phyloP scores from a whole-genome alignment of 2,888 invertebrate species.

The Escarpia spicata region DNA sequence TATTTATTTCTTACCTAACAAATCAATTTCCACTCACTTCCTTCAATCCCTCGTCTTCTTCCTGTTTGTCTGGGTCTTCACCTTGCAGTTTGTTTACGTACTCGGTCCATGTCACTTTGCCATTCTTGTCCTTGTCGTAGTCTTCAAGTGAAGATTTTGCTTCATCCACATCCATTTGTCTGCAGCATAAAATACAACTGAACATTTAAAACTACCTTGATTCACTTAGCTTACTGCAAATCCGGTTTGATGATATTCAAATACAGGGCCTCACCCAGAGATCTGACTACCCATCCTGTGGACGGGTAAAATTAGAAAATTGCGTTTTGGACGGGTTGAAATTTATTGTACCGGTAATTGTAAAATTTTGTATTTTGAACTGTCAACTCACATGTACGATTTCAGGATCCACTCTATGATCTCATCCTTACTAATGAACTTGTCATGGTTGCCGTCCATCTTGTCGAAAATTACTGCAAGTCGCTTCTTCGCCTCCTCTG shows the following conservation, averaged over 20 bases:
- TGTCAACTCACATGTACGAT: slow-evolving; percentile 73
- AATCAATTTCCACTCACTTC: slow-evolving; percentile 41
- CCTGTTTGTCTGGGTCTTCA: slow-evolving; percentile 68
- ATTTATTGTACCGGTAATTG: too few relatives aligned
- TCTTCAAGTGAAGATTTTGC: slow-evolving; percentile 85
- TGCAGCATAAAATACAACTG: not conserved
- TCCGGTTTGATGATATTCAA: too few relatives aligned
- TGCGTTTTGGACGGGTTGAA: too few relatives aligned
- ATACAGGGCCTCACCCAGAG: too few relatives aligned
- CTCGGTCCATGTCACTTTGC: slow-evolving; percentile 87
- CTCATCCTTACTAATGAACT: slow-evolving; percentile 81
- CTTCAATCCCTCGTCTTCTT: slow-evolving; percentile 52
- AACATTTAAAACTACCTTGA: not conserved
- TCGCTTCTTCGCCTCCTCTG: slow-evolving; percentile 84
- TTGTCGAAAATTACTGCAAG: slow-evolving; percentile 79
- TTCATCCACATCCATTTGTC: slow-evolving; percentile 73
- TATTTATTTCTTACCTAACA: too few relatives aligned
- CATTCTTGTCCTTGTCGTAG: slow-evolving; percentile 83
- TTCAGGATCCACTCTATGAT: slow-evolving; percentile 91
- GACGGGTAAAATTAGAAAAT: too few relatives aligned
- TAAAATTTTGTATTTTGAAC: not conserved
- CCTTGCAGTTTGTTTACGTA: slow-evolving; percentile 90
- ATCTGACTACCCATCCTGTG: too few relatives aligned
- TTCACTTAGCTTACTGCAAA: too few relatives aligned
- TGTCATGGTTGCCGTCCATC: slow-evolving; percentile 89